phyloP scores from a whole-genome alignment of 2,888 invertebrate genomes.

The Drosophila austrosaltans region DNA sequence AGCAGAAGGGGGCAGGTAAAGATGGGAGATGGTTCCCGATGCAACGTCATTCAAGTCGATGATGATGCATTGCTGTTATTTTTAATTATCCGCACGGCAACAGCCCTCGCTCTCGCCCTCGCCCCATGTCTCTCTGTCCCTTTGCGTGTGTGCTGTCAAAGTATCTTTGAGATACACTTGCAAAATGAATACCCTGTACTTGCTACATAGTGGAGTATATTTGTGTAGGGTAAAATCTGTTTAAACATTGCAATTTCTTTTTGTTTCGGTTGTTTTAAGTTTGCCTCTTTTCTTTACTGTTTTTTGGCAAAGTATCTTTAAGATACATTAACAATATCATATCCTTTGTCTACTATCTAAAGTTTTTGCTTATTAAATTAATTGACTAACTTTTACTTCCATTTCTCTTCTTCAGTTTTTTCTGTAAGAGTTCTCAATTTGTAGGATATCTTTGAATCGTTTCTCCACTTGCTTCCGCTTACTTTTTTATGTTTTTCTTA shows the following conservation, averaged over 20 bases:
- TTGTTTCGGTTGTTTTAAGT: no score
- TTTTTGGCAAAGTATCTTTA: no score
- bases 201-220: background rate
- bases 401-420: no score
- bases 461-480: background rate
- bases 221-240: no score
- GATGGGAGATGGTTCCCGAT: slow-evolving; percentile 17
- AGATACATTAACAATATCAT: no score
- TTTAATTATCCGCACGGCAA: slow-evolving; percentile 62
- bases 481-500: background rate
- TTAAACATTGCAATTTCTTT: no score
- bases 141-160: slow-evolving; percentile 17
- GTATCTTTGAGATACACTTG: slow-evolving; percentile 46
- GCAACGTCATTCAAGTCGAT: slow-evolving; percentile 60
- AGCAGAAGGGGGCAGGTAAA: background rate
- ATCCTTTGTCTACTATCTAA: no score
- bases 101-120: slow-evolving; percentile 39
- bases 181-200: slow-evolving; percentile 7
- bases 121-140: background rate
- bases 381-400: no score
- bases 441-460: background rate
- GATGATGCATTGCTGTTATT: slow-evolving; percentile 77
- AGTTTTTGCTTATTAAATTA: no score
- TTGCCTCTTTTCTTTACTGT: no score
- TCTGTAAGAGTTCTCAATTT: background rate